Conservation (phyloP, 2,113 vertebrate species). For the Chiloscyllium plagiosum region DNA sequence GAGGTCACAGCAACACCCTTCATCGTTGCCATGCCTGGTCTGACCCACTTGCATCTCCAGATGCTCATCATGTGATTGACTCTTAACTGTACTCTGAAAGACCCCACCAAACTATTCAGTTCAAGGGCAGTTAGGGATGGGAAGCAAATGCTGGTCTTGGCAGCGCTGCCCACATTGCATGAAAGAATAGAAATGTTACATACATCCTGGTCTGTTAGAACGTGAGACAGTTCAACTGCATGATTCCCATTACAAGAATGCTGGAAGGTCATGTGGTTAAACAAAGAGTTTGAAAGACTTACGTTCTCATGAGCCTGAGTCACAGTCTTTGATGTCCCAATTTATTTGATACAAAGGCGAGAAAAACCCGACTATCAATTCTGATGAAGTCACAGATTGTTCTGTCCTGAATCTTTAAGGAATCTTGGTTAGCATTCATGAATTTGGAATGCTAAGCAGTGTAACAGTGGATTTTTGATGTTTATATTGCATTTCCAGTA, state of each 20-base stretch:
- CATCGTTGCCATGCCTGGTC: too few relatives aligned
- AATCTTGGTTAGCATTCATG: not conserved
- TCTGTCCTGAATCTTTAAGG: not conserved
- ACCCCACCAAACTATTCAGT: too few relatives aligned
- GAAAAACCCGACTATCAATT: not conserved
- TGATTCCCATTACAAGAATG: not conserved
- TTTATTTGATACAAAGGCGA: not conserved
- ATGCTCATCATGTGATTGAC: too few relatives aligned
- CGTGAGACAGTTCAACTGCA: not conserved
- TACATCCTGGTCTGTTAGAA: not conserved
- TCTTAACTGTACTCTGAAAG: too few relatives aligned
- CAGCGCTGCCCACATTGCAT: too few relatives aligned
- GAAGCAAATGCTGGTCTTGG: too few relatives aligned
- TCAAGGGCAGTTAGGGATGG: too few relatives aligned
- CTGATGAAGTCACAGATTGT: not conserved
- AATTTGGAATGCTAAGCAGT: not conserved
- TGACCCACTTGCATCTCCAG: too few relatives aligned
- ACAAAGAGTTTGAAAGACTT: conserved; percentile 2
- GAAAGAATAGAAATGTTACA: too few relatives aligned
- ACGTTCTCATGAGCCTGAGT: not conserved
- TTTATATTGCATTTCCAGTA: not conserved
- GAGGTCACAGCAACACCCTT: too few relatives aligned
- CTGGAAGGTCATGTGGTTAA: not conserved
- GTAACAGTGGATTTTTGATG: not conserved
- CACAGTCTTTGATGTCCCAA: not conserved